phyloP scores from a whole-genome alignment of 2,797 vertebrate species.

The Tapera naevia region DNA sequence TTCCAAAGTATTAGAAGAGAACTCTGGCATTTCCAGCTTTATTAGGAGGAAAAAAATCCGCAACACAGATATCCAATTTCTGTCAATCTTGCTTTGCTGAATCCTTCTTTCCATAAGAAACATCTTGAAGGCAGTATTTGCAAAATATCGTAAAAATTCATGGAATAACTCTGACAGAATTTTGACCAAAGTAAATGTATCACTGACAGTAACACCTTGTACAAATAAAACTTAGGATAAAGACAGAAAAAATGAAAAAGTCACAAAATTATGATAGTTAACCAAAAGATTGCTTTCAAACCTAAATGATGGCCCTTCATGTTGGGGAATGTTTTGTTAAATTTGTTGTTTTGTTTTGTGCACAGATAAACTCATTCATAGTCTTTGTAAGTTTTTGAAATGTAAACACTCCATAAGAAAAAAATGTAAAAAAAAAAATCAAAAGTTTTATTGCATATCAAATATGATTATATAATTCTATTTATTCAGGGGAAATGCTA shows the following conservation, averaged over 20 bases:
- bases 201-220: background rate
- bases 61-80: background rate
- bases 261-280: background rate
- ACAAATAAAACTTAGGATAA: background rate
- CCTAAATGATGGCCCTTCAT: background rate
- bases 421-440: background rate
- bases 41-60: slow-evolving; percentile 8
- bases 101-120: background rate
- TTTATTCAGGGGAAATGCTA: slow-evolving; percentile 51
- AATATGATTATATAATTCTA: slow-evolving; percentile 53
- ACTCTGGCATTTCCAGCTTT: background rate
- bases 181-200: background rate
- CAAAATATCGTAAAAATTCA: background rate
- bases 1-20: background rate
- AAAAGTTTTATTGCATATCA: background rate
- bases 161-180: background rate
- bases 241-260: background rate
- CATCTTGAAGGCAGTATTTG: background rate
- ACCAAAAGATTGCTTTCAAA: background rate
- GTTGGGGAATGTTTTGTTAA: background rate
- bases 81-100: background rate
- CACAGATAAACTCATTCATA: background rate
- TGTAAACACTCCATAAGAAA: background rate
- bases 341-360: background rate
- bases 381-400: background rate